Evolutionary conservation across 1,140 invertebrate genomes (phyloP).

Genomic region (Panulirus ornatus): DNA sequence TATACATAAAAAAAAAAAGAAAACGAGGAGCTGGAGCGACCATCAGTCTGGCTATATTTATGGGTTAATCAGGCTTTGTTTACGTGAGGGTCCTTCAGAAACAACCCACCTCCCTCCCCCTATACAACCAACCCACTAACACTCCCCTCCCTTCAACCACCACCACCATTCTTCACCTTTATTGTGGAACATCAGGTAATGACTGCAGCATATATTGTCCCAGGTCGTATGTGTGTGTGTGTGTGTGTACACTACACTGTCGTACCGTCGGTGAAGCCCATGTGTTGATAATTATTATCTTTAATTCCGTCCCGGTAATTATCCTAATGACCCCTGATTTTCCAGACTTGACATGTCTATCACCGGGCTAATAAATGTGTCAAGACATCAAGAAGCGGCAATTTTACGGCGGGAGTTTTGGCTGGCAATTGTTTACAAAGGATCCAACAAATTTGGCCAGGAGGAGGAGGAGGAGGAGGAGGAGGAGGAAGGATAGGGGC

Average conservation of each 20-base stretch:
- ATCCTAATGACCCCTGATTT: conserved; percentile 51
- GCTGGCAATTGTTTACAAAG: conserved; percentile 8
- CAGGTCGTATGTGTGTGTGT: background rate
- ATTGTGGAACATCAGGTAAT: conserved; percentile 56
- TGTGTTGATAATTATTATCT: conserved; percentile 55
- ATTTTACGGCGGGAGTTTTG: conserved; percentile 29
- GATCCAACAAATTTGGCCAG: too few relatives aligned
- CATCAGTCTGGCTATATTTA: conserved; percentile 55
- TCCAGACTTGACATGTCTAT: conserved; percentile 44
- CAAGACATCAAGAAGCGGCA: conserved; percentile 26
- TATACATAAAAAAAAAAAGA: too few relatives aligned
- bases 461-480: too few relatives aligned
- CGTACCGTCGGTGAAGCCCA: background rate
- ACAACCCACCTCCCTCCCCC: too few relatives aligned
- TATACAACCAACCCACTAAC: too few relatives aligned
- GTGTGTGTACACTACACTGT: conserved; percentile 10
- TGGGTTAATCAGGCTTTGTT: conserved; percentile 54
- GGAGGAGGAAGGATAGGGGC: too few relatives aligned
- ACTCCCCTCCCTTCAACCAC: background rate
- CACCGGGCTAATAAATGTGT: conserved; percentile 47
- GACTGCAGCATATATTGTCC: conserved; percentile 26
- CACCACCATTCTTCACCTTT: conserved; percentile 55
- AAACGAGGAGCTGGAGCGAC: background rate
- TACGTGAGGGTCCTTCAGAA: conserved; percentile 32
- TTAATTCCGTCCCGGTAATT: conserved; percentile 45